phyloP scores from a whole-genome alignment of 2,888 invertebrate species.

The Chorisops tibialis region DNA sequence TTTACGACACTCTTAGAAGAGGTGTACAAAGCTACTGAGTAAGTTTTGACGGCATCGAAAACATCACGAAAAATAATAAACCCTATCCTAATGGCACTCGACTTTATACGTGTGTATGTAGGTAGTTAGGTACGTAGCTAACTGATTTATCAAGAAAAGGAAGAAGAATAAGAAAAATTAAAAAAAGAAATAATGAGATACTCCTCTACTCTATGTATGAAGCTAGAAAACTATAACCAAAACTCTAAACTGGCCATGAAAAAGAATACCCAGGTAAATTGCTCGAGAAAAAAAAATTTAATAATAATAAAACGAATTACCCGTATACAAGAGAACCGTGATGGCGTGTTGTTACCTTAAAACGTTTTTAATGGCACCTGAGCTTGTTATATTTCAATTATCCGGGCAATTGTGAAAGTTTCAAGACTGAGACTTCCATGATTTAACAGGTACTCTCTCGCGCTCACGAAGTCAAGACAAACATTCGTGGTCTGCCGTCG shows the following conservation, averaged over 20 bases:
- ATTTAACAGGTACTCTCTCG: no score
- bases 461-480: no score
- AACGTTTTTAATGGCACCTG: background rate
- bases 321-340: background rate
- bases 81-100: constrained; percentile 13
- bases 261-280: no score
- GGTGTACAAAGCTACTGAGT: constrained; percentile 11
- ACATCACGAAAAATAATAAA: constrained; percentile 12
- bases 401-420: background rate
- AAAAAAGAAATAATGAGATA: no score
- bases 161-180: no score
- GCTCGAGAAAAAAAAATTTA: background rate
- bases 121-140: background rate
- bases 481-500: no score
- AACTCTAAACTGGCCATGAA: no score
- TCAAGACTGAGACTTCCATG: no score
- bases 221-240: no score
- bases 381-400: constrained; percentile 10
- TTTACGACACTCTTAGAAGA: constrained; percentile 5
- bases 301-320: constrained; percentile 15
- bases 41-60: background rate
- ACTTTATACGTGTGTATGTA: constrained; percentile 10
- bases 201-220: no score
- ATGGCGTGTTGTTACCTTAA: constrained; percentile 3
- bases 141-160: no score